Evolutionary conservation across 2,888 invertebrate species (phyloP).

Genomic region (Chaitophorus viminalis): DNA sequence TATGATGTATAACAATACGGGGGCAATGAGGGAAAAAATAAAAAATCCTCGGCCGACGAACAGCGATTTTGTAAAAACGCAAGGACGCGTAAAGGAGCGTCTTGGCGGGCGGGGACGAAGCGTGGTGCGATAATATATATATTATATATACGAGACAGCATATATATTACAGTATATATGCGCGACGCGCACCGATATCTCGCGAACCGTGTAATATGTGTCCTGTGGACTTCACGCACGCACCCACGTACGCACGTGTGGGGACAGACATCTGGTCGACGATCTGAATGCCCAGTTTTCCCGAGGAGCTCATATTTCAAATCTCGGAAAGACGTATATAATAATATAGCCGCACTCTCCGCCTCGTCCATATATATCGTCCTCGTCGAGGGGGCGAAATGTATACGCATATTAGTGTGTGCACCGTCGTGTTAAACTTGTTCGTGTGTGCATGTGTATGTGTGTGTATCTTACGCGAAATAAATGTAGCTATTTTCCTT

Average conservation of each 20-base stretch:
- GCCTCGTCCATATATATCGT: too few species aligned
- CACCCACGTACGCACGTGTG: neutral
- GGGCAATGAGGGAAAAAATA: neutral
- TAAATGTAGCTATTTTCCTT: slow-evolving; percentile 58
- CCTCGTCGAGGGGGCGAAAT: slow-evolving; percentile 9
- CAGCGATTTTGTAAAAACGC: neutral
- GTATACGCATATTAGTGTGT: slow-evolving; percentile 32
- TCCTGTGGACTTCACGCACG: neutral
- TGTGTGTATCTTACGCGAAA: slow-evolving; percentile 15
- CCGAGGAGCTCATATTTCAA: slow-evolving; percentile 57
- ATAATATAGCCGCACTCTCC: too few species aligned
- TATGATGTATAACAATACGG: too few species aligned
- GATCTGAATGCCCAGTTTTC: slow-evolving; percentile 52
- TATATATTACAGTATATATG: too few species aligned
- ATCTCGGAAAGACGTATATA: slow-evolving; percentile 33
- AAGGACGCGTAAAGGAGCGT: slow-evolving; percentile 38
- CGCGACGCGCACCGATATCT: neutral
- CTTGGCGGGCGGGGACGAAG: neutral
- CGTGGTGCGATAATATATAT: neutral
- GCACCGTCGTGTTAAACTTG: neutral
- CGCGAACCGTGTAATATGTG: slow-evolving; percentile 40
- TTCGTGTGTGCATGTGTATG: neutral
- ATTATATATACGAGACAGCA: neutral
- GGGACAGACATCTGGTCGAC: slow-evolving; percentile 48
- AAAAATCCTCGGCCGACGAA: neutral